A percentile compares a stretch with the other conserved stretches of the same genome.
These are phyloP conservation scores for Thamnophis sirtalis DNA, from an alignment of 2,113 vertebrate species.

Conservation along the genomic window DNA sequence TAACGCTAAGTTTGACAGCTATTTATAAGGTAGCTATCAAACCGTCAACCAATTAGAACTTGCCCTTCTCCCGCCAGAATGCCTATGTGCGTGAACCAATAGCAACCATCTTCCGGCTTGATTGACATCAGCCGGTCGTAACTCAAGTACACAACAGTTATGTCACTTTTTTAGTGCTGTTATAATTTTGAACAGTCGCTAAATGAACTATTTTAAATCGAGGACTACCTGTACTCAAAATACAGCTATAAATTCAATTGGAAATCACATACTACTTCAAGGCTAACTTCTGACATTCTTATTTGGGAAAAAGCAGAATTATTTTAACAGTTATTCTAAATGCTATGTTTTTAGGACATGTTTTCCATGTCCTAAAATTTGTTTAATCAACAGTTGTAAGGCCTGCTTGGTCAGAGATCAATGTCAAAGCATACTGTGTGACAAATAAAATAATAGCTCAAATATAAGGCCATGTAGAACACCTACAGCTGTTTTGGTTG, in stretches of 20 bases:
- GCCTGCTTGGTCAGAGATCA: not conserved
- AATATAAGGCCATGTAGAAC: slow-evolving; percentile 12
- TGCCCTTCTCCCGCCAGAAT: too few species aligned
- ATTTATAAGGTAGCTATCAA: too few species aligned
- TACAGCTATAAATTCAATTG: slow-evolving; percentile 59
- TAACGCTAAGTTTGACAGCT: too few species aligned
- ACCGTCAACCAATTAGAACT: too few species aligned
- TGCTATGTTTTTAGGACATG: slow-evolving; percentile 26
- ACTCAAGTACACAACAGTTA: too few species aligned
- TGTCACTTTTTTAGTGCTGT: too few species aligned
- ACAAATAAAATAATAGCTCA: slow-evolving; percentile 36
- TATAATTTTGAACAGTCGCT: too few species aligned
- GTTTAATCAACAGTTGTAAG: not conserved
- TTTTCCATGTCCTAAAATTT: not conserved
- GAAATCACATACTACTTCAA: slow-evolving; percentile 33
- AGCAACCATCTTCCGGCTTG: too few species aligned
- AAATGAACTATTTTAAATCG: too few species aligned
- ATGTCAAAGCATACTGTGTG: slow-evolving; percentile 34
- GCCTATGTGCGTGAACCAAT: too few species aligned
- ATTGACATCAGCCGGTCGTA: too few species aligned
- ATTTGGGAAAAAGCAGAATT: slow-evolving; percentile 39
- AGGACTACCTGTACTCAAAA: slow-evolving; percentile 30
- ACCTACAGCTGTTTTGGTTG: slow-evolving; percentile 2
- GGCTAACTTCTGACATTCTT: slow-evolving; percentile 39
- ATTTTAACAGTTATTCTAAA: slow-evolving; percentile 35